These are phyloP conservation scores for Mamestra brassicae DNA, from an alignment of 2,888 invertebrate genomes.

Conservation along the genomic window DNA sequence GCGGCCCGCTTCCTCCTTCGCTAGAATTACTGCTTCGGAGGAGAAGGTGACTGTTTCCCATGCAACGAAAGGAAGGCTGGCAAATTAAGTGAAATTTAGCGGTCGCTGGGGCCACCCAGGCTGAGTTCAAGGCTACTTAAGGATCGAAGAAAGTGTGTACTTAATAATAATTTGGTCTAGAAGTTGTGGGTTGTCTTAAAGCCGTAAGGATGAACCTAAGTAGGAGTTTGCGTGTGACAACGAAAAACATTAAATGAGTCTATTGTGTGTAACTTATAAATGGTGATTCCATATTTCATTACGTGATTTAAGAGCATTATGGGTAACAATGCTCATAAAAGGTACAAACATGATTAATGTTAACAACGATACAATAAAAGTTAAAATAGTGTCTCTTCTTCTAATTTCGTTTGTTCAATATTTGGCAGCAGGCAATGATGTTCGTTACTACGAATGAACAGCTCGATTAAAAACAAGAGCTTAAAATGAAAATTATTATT, in stretches of 20 bases:
- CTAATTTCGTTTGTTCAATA: background rate
- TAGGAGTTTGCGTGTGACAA: background rate
- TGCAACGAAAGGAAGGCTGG: too few relatives aligned
- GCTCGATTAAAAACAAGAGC: background rate
- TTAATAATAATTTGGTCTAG: too few relatives aligned
- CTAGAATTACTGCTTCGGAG: too few relatives aligned
- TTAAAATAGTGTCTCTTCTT: background rate
- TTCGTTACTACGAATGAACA: background rate
- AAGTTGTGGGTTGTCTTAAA: too few relatives aligned
- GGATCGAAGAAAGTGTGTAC: too few relatives aligned
- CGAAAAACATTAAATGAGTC: background rate
- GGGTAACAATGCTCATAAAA: constrained; percentile 7
- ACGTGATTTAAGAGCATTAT: constrained; percentile 10
- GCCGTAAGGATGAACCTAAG: too few relatives aligned
- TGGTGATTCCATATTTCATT: constrained; percentile 3
- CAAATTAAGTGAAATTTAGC: too few relatives aligned
- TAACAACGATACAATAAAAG: constrained; percentile 10
- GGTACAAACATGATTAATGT: constrained; percentile 30
- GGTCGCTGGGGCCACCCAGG: too few relatives aligned
- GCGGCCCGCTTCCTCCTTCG: too few relatives aligned
- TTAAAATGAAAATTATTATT: constrained; percentile 21
- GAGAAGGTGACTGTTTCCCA: too few relatives aligned
- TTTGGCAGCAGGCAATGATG: background rate
- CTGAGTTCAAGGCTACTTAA: too few relatives aligned
- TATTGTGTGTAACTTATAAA: constrained; percentile 7